Percentiles rank a stretch among this genome's conserved stretches.
These are phyloP conservation scores for Crematogaster levior DNA, from an alignment of 2,888 invertebrate genomes.

Conservation along the genomic window DNA sequence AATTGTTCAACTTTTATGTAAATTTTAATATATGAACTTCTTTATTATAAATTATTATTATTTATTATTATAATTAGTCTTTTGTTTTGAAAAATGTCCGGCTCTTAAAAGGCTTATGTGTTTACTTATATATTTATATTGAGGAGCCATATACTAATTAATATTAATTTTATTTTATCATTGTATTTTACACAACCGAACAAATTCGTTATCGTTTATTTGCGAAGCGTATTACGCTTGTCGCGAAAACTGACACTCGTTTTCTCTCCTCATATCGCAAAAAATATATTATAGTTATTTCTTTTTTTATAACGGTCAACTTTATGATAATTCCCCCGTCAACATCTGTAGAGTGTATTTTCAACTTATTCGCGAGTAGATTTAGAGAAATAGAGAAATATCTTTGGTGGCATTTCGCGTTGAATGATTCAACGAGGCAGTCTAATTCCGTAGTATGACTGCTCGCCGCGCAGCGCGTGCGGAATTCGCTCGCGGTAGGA, in stretches of 20 bases:
- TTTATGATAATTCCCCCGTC: background rate
- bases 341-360: background rate
- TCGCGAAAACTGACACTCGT: background rate
- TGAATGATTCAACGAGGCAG: conserved; percentile 29
- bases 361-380: background rate
- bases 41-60: too few relatives aligned
- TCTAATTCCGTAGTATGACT: conserved; percentile 47
- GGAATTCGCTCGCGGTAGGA: conserved; percentile 35
- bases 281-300: too few relatives aligned
- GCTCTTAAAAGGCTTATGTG: too few relatives aligned
- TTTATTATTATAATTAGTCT: too few relatives aligned
- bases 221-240: background rate
- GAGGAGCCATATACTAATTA: too few relatives aligned
- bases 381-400: background rate
- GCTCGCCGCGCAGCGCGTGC: conserved; percentile 20
- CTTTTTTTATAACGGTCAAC: background rate
- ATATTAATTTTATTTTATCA: background rate
- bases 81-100: too few relatives aligned
- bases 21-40: too few relatives aligned
- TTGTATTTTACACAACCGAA: background rate
- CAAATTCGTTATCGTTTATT: background rate
- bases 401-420: conserved; percentile 7
- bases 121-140: too few relatives aligned
- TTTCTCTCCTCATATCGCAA: too few relatives aligned
- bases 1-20: too few relatives aligned